phyloP scores from a whole-genome alignment of 2,888 invertebrate genomes.

The Mythimna loreyi region DNA sequence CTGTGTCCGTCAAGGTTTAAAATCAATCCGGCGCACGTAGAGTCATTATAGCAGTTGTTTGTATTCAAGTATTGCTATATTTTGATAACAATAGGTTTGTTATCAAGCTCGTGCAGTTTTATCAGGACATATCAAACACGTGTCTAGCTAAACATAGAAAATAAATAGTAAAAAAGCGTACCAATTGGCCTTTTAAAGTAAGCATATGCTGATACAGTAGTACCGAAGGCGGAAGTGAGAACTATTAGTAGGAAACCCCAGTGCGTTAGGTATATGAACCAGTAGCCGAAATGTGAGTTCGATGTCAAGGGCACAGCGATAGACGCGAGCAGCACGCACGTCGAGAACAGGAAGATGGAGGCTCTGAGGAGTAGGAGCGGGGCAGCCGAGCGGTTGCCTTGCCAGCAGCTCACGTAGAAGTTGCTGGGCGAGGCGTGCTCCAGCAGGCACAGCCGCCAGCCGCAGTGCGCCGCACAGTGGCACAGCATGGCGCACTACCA shows the following conservation, averaged over 20 bases:
- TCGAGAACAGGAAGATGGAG: constrained; percentile 77
- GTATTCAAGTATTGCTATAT: constrained; percentile 6
- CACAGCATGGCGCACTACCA: constrained; percentile 67
- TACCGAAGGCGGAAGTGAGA: constrained; percentile 75
- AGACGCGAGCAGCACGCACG: constrained; percentile 74
- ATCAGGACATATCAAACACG: constrained; percentile 24
- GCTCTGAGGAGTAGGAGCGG: constrained; percentile 73
- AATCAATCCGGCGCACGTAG: neutral
- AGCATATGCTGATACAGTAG: constrained; percentile 77
- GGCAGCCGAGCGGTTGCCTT: constrained; percentile 75
- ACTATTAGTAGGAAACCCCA: constrained; percentile 83
- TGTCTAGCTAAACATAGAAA: constrained; percentile 39
- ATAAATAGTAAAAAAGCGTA: constrained; percentile 65
- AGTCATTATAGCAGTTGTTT: constrained; percentile 1
- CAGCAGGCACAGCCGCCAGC: constrained; percentile 75
- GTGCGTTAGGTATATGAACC: constrained; percentile 87
- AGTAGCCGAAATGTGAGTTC: constrained; percentile 74
- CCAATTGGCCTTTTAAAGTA: constrained; percentile 78
- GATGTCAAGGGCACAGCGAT: constrained; percentile 70
- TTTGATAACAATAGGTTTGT: constrained; percentile 39
- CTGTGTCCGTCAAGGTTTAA: constrained; percentile 14
- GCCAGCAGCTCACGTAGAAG: constrained; percentile 84
- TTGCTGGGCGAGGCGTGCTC: constrained; percentile 77
- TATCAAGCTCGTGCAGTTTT: constrained; percentile 27
- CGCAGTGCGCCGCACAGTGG: constrained; percentile 68